Percentiles rank a stretch among this genome's conserved stretches.
phyloP scores from a whole-genome alignment of 2,113 vertebrate species.

The Heterochromis multidens region DNA sequence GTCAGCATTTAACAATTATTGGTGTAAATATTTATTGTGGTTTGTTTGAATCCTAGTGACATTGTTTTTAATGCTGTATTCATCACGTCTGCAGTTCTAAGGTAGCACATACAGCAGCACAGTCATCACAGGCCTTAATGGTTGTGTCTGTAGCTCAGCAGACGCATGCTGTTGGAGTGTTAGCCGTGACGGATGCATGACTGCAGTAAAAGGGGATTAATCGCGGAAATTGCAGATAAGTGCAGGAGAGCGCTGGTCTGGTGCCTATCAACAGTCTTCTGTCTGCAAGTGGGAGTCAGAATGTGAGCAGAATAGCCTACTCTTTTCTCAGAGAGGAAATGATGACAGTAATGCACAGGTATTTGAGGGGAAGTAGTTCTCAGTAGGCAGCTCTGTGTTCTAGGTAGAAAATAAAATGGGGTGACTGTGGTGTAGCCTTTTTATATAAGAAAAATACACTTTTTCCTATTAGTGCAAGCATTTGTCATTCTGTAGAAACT shows the following conservation, averaged over 20 bases:
- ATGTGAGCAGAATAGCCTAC: conserved; percentile 41
- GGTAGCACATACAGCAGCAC: not conserved
- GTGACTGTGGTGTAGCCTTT: not conserved
- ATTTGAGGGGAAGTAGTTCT: conserved; percentile 45
- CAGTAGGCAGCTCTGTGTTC: conserved; percentile 16
- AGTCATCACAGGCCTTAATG: conserved; percentile 26
- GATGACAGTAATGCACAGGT: conserved; percentile 42
- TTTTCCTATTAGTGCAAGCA: not conserved
- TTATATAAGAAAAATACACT: not conserved
- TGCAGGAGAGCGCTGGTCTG: conserved; percentile 55
- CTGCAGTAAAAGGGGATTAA: conserved; percentile 65
- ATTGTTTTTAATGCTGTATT: conserved; percentile 41
- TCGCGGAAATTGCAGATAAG: conserved; percentile 65
- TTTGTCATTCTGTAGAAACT: not conserved
- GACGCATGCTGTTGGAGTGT: conserved; percentile 41
- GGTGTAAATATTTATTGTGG: conserved; percentile 63
- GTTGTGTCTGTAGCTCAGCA: conserved; percentile 22
- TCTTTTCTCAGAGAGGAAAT: conserved; percentile 54
- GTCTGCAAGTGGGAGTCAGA: conserved; percentile 44
- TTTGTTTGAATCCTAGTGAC: conserved; percentile 49
- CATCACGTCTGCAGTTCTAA: conserved; percentile 13
- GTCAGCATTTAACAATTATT: conserved; percentile 48
- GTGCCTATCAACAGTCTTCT: conserved; percentile 49
- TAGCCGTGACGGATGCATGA: conserved; percentile 48
- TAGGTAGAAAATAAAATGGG: conserved; percentile 6